Percentiles rank a stretch among this genome's conserved stretches.
Conservation (phyloP, 92 coral and sea anemone genomes). For the Bergia puertoricense region DNA sequence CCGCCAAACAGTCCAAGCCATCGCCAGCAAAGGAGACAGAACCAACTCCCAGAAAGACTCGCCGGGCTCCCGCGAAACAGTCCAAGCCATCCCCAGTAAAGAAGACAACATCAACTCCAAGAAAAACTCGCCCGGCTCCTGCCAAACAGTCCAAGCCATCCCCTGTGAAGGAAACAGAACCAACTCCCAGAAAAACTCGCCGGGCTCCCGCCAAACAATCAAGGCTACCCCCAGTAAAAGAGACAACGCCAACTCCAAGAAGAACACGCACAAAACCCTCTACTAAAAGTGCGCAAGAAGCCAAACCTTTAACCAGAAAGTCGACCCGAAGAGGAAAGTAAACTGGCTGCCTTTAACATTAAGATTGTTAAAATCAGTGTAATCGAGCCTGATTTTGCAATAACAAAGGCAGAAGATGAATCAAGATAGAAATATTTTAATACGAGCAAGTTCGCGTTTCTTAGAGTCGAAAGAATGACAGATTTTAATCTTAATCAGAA, state of each 20-base stretch:
- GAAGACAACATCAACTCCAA: neutral
- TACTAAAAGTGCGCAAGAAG: neutral
- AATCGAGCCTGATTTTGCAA: neutral
- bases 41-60: neutral
- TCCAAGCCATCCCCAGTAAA: conserved; percentile 1
- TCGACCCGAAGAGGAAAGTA: conserved; percentile 3
- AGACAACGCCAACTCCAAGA: neutral
- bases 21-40: neutral
- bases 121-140: conserved; percentile 1
- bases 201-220: neutral
- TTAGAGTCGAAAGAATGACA: neutral
- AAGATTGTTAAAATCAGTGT: neutral
- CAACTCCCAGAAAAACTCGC: conserved; percentile 25
- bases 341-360: neutral
- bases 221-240: neutral
- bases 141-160: neutral
- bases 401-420: too few relatives aligned
- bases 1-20: neutral
- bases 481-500: neutral
- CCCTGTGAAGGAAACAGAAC: neutral
- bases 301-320: conserved; percentile 11
- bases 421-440: neutral
- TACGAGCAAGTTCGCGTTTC: neutral
- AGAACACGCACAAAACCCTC: conserved; percentile 25
- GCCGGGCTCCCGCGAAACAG: neutral